Percentiles rank a stretch among this genome's conserved stretches.
phyloP scores from a whole-genome alignment of 2,888 invertebrate species.

The Odontocolon sp. region DNA sequence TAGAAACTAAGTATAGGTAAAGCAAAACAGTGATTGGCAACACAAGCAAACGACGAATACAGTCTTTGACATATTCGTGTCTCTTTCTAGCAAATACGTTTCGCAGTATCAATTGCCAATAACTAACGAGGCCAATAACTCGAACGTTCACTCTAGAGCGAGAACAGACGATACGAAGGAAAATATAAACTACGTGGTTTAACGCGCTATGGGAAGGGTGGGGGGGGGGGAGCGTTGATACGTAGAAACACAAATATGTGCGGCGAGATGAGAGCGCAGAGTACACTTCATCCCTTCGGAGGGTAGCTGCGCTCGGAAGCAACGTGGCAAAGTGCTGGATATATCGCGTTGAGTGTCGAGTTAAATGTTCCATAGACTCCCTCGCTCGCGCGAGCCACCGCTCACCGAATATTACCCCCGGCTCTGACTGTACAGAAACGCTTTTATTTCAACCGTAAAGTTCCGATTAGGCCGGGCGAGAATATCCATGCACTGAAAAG shows the following conservation, averaged over 20 bases:
- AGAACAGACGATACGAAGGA: conserved; percentile 66
- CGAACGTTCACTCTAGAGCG: no score
- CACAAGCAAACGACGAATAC: no score
- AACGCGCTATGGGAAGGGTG: conserved; percentile 60
- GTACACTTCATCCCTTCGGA: conserved; percentile 57
- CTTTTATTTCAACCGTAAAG: conserved; percentile 68
- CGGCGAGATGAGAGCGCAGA: conserved; percentile 25
- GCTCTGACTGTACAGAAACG: conserved; percentile 47
- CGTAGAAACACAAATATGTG: conserved; percentile 64
- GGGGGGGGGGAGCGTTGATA: conserved; percentile 37
- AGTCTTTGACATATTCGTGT: no score
- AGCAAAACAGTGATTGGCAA: no score
- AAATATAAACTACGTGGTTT: conserved; percentile 73
- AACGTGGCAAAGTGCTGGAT: conserved; percentile 11
- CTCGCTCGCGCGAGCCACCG: no score
- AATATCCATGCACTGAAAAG: conserved; percentile 22
- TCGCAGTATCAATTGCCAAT: no score
- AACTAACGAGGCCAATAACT: no score
- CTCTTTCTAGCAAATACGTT: no score
- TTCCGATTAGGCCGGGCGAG: conserved; percentile 65
- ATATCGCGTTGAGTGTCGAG: conserved; percentile 67
- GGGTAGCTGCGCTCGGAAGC: neutral
- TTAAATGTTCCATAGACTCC: conserved; percentile 75
- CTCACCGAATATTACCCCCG: conserved; percentile 66
- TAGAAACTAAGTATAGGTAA: no score